These are phyloP conservation scores for Oenanthe melanoleuca DNA, from an alignment of 2,113 vertebrate genomes.

Conservation along the genomic window DNA sequence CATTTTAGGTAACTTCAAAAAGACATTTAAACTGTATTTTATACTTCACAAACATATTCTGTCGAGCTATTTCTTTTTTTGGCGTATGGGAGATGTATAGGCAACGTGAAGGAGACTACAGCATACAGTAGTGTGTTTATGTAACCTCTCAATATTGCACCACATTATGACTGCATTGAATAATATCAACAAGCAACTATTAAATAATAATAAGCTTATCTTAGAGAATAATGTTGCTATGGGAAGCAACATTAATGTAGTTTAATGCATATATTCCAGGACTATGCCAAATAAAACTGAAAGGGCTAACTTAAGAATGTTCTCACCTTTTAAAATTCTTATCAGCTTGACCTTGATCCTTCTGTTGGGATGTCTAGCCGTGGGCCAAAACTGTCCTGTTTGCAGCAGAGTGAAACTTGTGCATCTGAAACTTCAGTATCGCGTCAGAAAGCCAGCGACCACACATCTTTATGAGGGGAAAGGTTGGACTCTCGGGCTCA, in stretches of 20 bases:
- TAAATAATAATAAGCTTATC: neutral
- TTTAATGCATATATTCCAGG: neutral
- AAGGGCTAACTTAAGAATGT: neutral
- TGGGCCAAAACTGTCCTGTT: neutral
- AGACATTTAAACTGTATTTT: neutral
- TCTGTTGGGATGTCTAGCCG: neutral
- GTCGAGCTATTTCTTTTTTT: neutral
- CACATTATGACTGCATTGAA: neutral
- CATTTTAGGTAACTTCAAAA: neutral
- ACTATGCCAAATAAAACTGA: neutral
- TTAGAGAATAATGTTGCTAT: neutral
- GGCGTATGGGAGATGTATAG: neutral
- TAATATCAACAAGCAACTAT: fast-evolving
- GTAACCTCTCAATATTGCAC: neutral
- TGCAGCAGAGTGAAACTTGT: neutral
- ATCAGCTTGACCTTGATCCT: neutral
- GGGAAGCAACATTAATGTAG: neutral
- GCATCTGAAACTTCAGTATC: neutral
- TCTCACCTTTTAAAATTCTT: neutral
- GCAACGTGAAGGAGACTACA: neutral
- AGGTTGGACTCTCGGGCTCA: fast-evolving
- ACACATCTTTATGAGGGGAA: neutral
- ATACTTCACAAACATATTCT: neutral
- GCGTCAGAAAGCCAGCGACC: too few relatives aligned
- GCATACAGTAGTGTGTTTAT: neutral